phyloP scores from a whole-genome alignment of 2,797 vertebrate genomes.

The Antrozous pallidus region DNA sequence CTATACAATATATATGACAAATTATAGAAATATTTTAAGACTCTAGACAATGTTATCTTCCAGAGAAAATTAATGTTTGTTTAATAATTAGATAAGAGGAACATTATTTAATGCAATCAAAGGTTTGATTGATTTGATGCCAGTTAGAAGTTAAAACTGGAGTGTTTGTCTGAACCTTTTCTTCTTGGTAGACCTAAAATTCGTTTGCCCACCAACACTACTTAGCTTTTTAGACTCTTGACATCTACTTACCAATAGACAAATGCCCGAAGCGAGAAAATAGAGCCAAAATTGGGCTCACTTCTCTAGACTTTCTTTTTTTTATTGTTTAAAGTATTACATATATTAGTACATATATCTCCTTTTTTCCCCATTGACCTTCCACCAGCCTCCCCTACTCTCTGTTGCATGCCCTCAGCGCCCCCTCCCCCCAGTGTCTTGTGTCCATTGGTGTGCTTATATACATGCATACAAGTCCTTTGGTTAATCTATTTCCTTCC shows the following conservation, averaged over 20 bases:
- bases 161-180: neutral
- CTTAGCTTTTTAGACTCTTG: neutral
- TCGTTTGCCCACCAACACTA: neutral
- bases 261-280: neutral
- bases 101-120: neutral
- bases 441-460: too few relatives aligned
- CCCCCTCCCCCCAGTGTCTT: too few relatives aligned
- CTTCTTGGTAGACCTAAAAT: neutral
- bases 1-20: neutral
- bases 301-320: neutral
- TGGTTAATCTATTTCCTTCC: too few relatives aligned
- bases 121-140: neutral
- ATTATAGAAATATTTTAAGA: slow-evolving; percentile 7
- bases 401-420: too few relatives aligned
- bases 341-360: too few relatives aligned
- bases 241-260: neutral
- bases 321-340: too few relatives aligned
- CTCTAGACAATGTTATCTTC: neutral
- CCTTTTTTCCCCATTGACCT: too few relatives aligned
- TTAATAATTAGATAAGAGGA: neutral
- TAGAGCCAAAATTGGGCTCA: neutral
- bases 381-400: too few relatives aligned
- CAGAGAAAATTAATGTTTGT: neutral
- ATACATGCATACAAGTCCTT: too few relatives aligned
- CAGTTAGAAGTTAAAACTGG: neutral